phyloP scores from a whole-genome alignment of 2,113 vertebrate genomes.

The Salminus brasiliensis region DNA sequence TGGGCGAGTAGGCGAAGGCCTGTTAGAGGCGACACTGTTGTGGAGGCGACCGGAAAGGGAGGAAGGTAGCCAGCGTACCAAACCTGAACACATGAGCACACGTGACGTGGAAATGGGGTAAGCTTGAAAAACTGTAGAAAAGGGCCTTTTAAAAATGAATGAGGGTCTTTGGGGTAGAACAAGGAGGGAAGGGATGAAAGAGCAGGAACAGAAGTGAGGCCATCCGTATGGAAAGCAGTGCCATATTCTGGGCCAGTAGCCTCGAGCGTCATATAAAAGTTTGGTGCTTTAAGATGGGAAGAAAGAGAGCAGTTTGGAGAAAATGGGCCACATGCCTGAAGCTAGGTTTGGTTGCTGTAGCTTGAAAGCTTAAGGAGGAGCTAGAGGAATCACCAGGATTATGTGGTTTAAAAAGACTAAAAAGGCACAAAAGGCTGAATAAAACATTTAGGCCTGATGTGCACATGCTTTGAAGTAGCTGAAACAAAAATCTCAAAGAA shows the following conservation, averaged over 20 bases:
- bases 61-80: neutral
- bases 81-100: neutral
- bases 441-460: constrained; percentile 1
- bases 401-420: constrained; percentile 1
- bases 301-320: constrained; percentile 34
- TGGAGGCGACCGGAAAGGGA: neutral
- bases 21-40: neutral
- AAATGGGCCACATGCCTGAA: constrained; percentile 39
- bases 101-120: neutral
- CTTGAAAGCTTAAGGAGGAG: neutral
- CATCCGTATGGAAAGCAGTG: neutral
- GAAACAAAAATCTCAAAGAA: neutral
- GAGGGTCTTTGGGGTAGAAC: neutral
- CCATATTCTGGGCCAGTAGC: constrained; percentile 20
- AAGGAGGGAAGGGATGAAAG: neutral
- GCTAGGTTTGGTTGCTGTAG: constrained; percentile 29
- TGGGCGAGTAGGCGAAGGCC: constrained; percentile 8
- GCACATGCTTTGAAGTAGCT: neutral
- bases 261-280: constrained; percentile 30
- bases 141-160: constrained; percentile 3
- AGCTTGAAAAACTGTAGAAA: neutral
- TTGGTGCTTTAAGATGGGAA: constrained; percentile 28
- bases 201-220: constrained; percentile 1
- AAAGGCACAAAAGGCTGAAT: neutral
- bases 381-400: neutral